Base-by-base conservation (phyloP, 2,797 vertebrate species). In the Rhynchotus rufescens region DNA sequence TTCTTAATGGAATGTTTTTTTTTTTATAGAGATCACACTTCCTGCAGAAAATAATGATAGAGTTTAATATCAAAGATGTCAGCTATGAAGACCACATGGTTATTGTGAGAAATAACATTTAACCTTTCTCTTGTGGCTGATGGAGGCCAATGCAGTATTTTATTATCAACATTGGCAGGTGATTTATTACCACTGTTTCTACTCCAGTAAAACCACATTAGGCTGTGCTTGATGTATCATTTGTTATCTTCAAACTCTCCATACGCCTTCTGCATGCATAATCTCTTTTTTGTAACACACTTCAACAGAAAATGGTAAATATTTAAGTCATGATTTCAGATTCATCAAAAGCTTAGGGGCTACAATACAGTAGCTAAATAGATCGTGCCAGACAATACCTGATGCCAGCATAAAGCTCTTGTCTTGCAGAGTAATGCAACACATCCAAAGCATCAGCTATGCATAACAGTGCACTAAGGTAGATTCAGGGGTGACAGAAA, bases 121-220 rank as follows among this genome's bases (percentile, higher is more conserved):
- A 97, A 98, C 97, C 97, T 98, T 97, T 98, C 89, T 97, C 92
- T 97, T 96, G 94, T 89, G 96, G 95, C 93, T 98, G 96, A 97
- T 96, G 96, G 96, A 97, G 95, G 95, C 97, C 96, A 95, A 92
- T 88, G 95, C 96, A 96, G 95, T 97, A 96, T 97, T 98, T 98
- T 98, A 97, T 98, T 98, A 98, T 98, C 97, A 98, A 83, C 97
- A 96, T 66, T 97, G 97, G 96, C 98, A 98, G 95, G 84, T 98
- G 97, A 98, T 98, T 98, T 98, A 98, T 98, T 98, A 97, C 96
- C 90, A 95, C 96, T 96, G 97, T 97, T 98, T 98, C 98, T 98
- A 97, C 96, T 97, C 96, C 96, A 97, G 98, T 97, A 98, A 98
- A 98, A 98, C 95, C 96, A 97, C 97, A 97, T 98, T 98, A 98